phyloP scores from a whole-genome alignment of 2,888 invertebrate species.

The Eupithecia tripunctaria region DNA sequence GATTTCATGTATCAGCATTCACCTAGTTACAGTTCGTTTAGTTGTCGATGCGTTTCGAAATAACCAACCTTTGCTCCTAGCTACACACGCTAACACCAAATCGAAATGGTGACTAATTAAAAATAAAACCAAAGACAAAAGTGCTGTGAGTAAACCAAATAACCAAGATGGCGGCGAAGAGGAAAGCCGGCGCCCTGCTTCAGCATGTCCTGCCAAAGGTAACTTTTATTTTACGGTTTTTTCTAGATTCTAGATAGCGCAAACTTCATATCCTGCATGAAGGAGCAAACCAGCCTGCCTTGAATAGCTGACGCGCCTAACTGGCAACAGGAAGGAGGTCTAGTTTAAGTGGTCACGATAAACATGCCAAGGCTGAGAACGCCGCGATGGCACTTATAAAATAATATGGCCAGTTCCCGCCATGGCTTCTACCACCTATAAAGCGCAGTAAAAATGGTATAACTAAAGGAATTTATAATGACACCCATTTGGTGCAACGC shows the following conservation, averaged over 20 bases:
- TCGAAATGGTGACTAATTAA: conserved; percentile 70
- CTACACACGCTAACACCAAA: conserved; percentile 35
- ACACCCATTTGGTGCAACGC: conserved; percentile 59
- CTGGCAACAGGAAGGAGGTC: conserved; percentile 30
- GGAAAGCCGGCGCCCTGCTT: conserved; percentile 73
- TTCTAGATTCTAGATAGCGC: conserved; percentile 54
- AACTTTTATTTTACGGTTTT: conserved; percentile 59
- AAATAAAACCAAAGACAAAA: conserved; percentile 69
- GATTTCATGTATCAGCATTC: conserved; percentile 31
- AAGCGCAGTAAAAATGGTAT: conserved; percentile 76
- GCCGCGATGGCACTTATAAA: conserved; percentile 64
- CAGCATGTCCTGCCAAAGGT: conserved; percentile 87
- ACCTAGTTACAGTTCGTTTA: conserved; percentile 27
- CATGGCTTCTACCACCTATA: conserved; percentile 57
- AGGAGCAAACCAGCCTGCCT: conserved; percentile 28
- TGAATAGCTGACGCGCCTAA: conserved; percentile 22
- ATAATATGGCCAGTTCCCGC: conserved; percentile 62
- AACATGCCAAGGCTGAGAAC: conserved; percentile 68
- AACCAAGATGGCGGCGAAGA: conserved; percentile 87
- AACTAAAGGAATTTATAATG: conserved; percentile 79
- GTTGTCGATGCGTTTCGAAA: conserved; percentile 42
- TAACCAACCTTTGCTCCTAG: conserved; percentile 38
- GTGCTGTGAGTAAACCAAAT: conserved; percentile 70
- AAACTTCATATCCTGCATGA: conserved; percentile 47
- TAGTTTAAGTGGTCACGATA: conserved; percentile 52